phyloP scores from a whole-genome alignment of 2,888 invertebrate species.

The Aleiodes testaceus region DNA sequence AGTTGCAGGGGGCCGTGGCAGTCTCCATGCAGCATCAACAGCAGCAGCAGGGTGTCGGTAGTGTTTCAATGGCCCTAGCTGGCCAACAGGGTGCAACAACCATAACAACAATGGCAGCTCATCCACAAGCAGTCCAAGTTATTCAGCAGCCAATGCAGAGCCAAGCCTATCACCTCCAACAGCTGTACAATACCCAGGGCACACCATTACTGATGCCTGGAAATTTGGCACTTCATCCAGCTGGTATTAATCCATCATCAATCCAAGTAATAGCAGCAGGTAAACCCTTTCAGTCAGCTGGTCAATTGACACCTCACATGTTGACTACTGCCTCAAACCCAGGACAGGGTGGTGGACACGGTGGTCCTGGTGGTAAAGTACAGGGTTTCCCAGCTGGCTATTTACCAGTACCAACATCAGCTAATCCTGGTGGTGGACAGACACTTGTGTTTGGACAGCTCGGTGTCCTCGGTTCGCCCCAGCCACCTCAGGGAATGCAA shows the following conservation, averaged over 20 bases:
- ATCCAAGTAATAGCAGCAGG: conserved; percentile 89
- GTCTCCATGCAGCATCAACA: conserved; percentile 75
- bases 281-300: conserved; percentile 86
- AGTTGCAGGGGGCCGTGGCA: conserved; percentile 69
- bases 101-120: conserved; percentile 85
- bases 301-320: conserved; percentile 87
- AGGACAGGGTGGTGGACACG: conserved; percentile 67
- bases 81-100: conserved; percentile 75
- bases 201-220: conserved; percentile 86
- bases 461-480: conserved; percentile 80
- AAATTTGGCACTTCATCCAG: conserved; percentile 83
- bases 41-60: conserved; percentile 73
- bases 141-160: conserved; percentile 88
- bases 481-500: conserved; percentile 64
- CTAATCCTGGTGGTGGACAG: conserved; percentile 78
- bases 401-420: conserved; percentile 85
- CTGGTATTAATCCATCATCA: conserved; percentile 83
- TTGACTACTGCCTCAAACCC: conserved; percentile 77
- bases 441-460: conserved; percentile 85
- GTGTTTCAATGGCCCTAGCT: conserved; percentile 70
- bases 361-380: conserved; percentile 66
- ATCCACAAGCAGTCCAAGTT: conserved; percentile 85
- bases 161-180: conserved; percentile 82
- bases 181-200: conserved; percentile 86
- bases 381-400: conserved; percentile 81